Evolutionary conservation across 2,888 invertebrate species (phyloP).

Genomic region (Pachycephus smyrnensis): DNA sequence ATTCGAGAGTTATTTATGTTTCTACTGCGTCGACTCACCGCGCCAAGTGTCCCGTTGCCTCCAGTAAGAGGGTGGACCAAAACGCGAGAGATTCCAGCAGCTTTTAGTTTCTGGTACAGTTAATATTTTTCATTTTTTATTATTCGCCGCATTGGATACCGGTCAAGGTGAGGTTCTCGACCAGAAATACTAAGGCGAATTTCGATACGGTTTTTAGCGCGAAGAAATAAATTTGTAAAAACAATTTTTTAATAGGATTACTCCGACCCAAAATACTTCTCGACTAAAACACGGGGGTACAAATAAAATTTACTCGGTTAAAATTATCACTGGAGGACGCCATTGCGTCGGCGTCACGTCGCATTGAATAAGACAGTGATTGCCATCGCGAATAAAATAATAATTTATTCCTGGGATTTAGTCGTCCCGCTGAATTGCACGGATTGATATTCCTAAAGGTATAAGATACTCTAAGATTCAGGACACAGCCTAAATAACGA

Average conservation of each 20-base stretch:
- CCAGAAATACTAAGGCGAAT: not conserved
- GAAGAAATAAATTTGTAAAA: not conserved
- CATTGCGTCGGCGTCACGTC: slow-evolving; percentile 19
- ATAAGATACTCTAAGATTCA: not conserved
- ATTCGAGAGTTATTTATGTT: slow-evolving; percentile 59
- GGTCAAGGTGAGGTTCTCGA: not conserved
- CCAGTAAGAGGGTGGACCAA: not conserved
- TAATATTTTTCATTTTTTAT: not conserved
- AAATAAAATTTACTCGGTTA: not conserved
- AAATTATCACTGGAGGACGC: not conserved
- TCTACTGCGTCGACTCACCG: slow-evolving; percentile 26
- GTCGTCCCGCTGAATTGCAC: slow-evolving; percentile 15
- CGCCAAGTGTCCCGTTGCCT: slow-evolving; percentile 3
- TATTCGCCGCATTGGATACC: not conserved
- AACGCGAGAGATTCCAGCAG: not conserved
- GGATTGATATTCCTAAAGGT: not conserved
- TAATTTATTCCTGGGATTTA: slow-evolving; percentile 57
- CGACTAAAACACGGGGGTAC: not conserved
- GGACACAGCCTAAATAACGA: slow-evolving; percentile 48
- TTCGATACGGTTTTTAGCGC: not conserved
- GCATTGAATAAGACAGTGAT: slow-evolving; percentile 61
- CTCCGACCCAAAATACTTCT: not conserved
- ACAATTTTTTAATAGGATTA: no score
- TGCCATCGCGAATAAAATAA: slow-evolving; percentile 58
- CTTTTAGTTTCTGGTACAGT: not conserved